Evolutionary conservation across 2,888 invertebrate species (phyloP), one percentile per base, ranked within the genome.

Genomic region (Sphecodes monilicornis): DNA sequence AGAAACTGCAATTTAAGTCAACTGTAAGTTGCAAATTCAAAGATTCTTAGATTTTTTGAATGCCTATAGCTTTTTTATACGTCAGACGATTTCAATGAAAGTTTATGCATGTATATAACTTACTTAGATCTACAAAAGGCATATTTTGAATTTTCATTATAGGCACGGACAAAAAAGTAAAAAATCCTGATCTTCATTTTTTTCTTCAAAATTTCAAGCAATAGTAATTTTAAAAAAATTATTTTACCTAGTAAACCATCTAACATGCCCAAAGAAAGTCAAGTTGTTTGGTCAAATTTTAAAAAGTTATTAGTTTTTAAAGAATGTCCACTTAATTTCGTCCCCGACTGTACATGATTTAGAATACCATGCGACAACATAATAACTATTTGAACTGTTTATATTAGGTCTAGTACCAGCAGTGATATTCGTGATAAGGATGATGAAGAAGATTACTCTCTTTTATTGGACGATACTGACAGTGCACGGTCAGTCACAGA

Each of bases 371-470:
- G 6, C 29, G 29, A 6, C 29, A 16, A 6, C 18, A 29, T 16
- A 29, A 29, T 80, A 41, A 54, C 10, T 22, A 66, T 43, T 29
- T 60, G 26, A 81, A 73, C 54, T 1, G 43, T 66, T 54, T 29
- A 57, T 66, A 69, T 60, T 84, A 93, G 91, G 83, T 96, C 97
- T 87, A 95, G 96, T 41, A 96, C 96, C 89, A 96, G 96, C 90
- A 96, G 95, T 91, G 97, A 97, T 76, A 93, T 96, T n/a, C 96
- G 97, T 80, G 96, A 97, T 74, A 97, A 96, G 80, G 97, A 97
- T 18, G 97, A 97, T 74, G 98, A 98, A 85, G 98, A 97, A 66
- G 97, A 97, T 92, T 97, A 98, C 88, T 97, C 98, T 0, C 95
- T 97, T 86, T 97, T 97, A 91, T 95, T 98, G 75, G 98, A 98